Evolutionary conservation across 2,113 vertebrate genomes (phyloP), one percentile per base, ranked within the genome.

Genomic region (Cheilinus undulatus): DNA sequence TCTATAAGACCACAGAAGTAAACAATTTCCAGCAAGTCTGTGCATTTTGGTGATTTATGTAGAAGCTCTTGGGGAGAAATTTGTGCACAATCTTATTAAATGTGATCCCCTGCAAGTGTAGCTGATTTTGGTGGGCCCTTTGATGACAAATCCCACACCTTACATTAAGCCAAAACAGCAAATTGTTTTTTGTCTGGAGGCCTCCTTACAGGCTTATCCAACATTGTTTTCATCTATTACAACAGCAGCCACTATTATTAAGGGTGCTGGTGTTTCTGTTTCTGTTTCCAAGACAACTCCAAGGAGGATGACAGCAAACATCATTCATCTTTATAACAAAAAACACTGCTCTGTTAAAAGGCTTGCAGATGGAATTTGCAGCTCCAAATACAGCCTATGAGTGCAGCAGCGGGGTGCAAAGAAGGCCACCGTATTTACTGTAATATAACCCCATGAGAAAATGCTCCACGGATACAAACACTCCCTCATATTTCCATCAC

Each of bases 231-330:
- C 17, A 48, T 48, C 4, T 9, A 32, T 32, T 3, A 2, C 30
- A 32, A 32, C 30, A 32, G 10, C 32, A 34, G 32, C 32, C 11
- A 28, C n/a, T 19, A 2, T 54, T 17, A 45, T 8, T 5, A 20
- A 59, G 11, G 53, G 65, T 46, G 43, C 49, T 61, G 28, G 4
- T 2, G 24, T 4, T 42, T 19, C 34, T 50, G 22, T 2, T 52
- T 28, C 24, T 49, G 76, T 82, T 69, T 76, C 79, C 73, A 80
- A 20, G 69, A 80, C 65, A 69, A 69, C 59, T 51, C 42, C 28
- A 1, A 5, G 12, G 20, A 59, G 52, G 51, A 76, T 26, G 17
- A 26, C 42, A 52, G 23, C 30, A 34, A 36, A 19, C 34, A 38
- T 4, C 9, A 51, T 28, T 54, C 3, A 20, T 46, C 50, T 4